phyloP scores from a whole-genome alignment of 2,113 vertebrate genomes.

The Egretta garzetta region DNA sequence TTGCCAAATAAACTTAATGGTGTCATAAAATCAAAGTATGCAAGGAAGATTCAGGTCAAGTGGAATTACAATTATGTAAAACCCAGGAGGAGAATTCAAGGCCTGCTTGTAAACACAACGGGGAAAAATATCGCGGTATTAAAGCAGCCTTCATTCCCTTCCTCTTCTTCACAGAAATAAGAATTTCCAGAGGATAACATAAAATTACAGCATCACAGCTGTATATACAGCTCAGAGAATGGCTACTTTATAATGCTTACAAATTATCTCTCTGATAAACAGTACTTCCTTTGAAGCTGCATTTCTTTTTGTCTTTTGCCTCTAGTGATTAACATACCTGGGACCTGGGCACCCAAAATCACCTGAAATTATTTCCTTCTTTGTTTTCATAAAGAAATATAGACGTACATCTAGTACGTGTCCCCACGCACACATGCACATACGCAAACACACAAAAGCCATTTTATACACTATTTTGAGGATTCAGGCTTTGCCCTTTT shows the following conservation, averaged over 20 bases:
- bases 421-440: background rate
- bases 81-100: background rate
- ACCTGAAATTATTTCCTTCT: background rate
- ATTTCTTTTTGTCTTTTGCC: background rate
- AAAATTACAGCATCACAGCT: background rate
- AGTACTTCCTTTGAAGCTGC: background rate
- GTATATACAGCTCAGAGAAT: background rate
- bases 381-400: background rate
- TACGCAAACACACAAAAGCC: background rate
- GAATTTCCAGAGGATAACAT: background rate
- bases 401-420: fast-evolving
- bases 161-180: background rate
- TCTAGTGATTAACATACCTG: background rate
- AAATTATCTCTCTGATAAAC: background rate
- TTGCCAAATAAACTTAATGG: background rate
- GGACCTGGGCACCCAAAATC: background rate
- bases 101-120: background rate
- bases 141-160: background rate
- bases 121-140: background rate
- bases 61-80: background rate
- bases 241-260: background rate
- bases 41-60: slow-evolving; percentile 11
- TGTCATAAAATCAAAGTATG: background rate
- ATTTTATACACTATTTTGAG: background rate
- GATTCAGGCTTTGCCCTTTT: background rate